phyloP scores from a whole-genome alignment of 2,888 invertebrate genomes.

The Caenorhabditis sp. region DNA sequence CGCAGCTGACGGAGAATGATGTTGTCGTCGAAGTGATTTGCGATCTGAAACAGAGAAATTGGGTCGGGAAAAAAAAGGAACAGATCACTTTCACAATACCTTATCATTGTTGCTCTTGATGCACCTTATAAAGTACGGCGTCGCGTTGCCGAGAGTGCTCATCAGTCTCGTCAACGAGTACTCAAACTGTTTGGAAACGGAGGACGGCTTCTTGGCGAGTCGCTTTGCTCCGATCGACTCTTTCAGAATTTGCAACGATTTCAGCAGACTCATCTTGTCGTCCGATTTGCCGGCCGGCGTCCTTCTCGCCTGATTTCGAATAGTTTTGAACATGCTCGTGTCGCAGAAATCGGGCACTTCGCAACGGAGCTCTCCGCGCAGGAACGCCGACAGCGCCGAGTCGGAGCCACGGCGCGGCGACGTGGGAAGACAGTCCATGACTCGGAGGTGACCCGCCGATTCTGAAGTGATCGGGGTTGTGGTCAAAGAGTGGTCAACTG shows the following conservation, averaged over 20 bases:
- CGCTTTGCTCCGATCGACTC: conserved; percentile 86
- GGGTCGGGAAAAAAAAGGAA: not conserved
- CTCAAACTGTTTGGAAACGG: conserved; percentile 92
- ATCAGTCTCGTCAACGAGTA: conserved; percentile 92
- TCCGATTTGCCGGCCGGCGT: conserved; percentile 65
- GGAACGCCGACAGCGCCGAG: conserved; percentile 76
- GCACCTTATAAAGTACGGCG: conserved; percentile 90
- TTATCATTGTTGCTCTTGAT: conserved; percentile 96
- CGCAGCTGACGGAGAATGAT: conserved; percentile 91
- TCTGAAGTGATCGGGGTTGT: too few species aligned
- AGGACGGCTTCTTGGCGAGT: conserved; percentile 83
- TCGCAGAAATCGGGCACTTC: conserved; percentile 78
- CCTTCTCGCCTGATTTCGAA: conserved; percentile 72
- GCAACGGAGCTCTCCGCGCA: conserved; percentile 74
- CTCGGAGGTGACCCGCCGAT: conserved; percentile 72
- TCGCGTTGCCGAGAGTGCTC: conserved; percentile 92
- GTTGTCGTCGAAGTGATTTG: conserved; percentile 93
- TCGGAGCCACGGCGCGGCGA: conserved; percentile 69
- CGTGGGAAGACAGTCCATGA: conserved; percentile 51
- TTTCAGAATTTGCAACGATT: conserved; percentile 86
- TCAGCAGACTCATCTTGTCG: conserved; percentile 70
- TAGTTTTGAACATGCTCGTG: conserved; percentile 78
- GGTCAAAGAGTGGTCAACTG: too few species aligned
- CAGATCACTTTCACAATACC: conserved; percentile 78
- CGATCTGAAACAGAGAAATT: conserved; percentile 82